These are phyloP conservation scores for Patella depressa DNA, from an alignment of 2,888 invertebrate species.

Conservation along the genomic window DNA sequence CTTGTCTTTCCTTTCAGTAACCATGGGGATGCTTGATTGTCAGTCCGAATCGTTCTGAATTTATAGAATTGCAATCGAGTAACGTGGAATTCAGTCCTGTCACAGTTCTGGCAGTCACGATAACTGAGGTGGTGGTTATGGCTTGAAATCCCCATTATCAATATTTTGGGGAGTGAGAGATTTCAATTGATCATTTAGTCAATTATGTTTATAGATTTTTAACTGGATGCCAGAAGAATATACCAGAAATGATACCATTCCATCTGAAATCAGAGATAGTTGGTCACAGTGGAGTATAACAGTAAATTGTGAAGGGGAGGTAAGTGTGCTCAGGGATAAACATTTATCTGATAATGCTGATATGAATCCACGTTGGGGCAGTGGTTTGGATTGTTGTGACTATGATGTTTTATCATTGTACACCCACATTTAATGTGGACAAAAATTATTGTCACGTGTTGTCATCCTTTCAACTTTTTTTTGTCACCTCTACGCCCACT, in stretches of 20 bases:
- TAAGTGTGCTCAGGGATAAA: conserved; percentile 19
- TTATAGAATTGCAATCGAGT: too few relatives aligned
- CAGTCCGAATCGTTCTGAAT: too few relatives aligned
- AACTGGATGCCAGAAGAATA: conserved; percentile 38
- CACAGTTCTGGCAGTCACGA: too few relatives aligned
- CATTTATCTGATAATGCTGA: too few relatives aligned
- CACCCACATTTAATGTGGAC: not conserved
- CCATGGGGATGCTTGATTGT: too few relatives aligned
- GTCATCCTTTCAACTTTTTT: not conserved
- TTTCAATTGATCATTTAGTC: too few relatives aligned
- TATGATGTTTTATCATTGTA: not conserved
- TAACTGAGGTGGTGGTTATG: too few relatives aligned
- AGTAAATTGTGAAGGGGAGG: conserved; percentile 40
- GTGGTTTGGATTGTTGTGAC: not conserved
- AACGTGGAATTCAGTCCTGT: too few relatives aligned
- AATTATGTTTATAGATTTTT: conserved; percentile 28
- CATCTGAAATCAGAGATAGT: conserved; percentile 21
- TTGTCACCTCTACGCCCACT: too few relatives aligned
- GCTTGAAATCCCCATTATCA: too few relatives aligned
- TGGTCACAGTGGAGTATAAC: conserved; percentile 32
- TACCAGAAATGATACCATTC: conserved; percentile 28
- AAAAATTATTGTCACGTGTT: not conserved
- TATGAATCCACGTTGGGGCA: not conserved
- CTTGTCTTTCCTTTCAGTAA: too few relatives aligned
- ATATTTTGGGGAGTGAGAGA: too few relatives aligned